These are phyloP conservation scores for Phacellophora camtschatica DNA, from an alignment of 30 jellyfish, hydroid and myxozoan species.

Conservation along the genomic window DNA sequence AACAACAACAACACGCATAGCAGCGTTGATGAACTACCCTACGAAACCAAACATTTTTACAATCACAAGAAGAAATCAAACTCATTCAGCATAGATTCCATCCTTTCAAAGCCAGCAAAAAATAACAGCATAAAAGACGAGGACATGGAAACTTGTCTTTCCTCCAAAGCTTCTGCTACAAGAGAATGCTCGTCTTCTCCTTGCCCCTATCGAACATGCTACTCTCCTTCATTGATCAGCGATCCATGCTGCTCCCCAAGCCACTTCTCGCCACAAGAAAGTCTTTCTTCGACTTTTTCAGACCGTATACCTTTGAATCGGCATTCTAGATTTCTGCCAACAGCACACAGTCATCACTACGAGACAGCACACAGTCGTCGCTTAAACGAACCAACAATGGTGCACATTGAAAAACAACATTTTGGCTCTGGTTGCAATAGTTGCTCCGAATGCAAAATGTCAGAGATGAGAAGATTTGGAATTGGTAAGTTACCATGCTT, in stretches of 20 bases:
- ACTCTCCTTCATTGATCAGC: neutral
- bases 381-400: constrained; percentile 43
- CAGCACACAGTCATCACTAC: constrained; percentile 4
- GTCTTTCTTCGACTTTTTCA: constrained; percentile 9
- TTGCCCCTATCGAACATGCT: neutral
- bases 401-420: constrained; percentile 19
- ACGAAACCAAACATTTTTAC: neutral
- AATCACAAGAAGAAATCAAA: neutral
- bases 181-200: neutral
- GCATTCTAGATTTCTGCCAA: neutral
- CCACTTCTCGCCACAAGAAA: neutral
- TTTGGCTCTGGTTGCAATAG: constrained; percentile 9
- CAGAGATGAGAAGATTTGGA: constrained; percentile 30
- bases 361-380: constrained; percentile 7
- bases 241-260: constrained; percentile 4
- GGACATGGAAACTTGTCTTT: neutral
- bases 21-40: neutral
- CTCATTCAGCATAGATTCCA: constrained; percentile 55
- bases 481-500: constrained; percentile 54
- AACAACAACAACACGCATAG: neutral
- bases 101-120: constrained; percentile 31
- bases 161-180: neutral
- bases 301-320: constrained; percentile 14
- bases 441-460: constrained; percentile 38
- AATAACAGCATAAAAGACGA: neutral